Conservation (phyloP, 2,113 vertebrate genomes). For the Stictonetta naevosa region DNA sequence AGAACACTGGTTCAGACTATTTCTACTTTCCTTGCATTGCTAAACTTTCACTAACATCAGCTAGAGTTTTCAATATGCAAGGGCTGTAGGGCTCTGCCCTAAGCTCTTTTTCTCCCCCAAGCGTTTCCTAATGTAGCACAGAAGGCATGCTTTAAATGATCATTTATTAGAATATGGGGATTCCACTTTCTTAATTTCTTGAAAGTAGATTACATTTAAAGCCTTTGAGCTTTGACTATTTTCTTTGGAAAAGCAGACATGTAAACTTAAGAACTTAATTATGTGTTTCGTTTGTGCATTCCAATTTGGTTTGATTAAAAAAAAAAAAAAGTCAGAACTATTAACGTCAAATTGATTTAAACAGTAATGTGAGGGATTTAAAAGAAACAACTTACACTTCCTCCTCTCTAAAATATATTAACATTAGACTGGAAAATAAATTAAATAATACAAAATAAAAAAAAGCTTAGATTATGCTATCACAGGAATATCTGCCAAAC, state of each 20-base stretch:
- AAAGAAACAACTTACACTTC: conserved; percentile 52
- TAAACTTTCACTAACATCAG: conserved; percentile 19
- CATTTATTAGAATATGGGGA: not conserved
- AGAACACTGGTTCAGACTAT: not conserved
- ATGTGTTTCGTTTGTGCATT: conserved; percentile 1
- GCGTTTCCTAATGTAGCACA: not conserved
- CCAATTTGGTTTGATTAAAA: conserved; percentile 27
- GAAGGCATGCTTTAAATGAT: not conserved
- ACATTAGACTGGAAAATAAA: conserved; percentile 64
- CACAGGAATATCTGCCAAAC: conserved; percentile 55
- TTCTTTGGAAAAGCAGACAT: conserved; percentile 64
- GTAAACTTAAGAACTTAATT: conserved; percentile 42
- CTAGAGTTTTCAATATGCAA: not conserved
- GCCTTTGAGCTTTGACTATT: conserved; percentile 10
- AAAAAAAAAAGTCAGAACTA: not conserved
- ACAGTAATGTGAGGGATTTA: not conserved
- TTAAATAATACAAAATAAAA: conserved; percentile 48
- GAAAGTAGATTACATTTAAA: not conserved
- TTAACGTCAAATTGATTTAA: conserved; percentile 40
- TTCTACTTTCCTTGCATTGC: not conserved
- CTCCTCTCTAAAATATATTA: conserved; percentile 58
- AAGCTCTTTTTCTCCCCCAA: not conserved
- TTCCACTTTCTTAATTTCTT: not conserved
- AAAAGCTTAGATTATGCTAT: conserved; percentile 47
- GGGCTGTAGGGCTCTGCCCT: not conserved